phyloP scores from a whole-genome alignment of 2,113 vertebrate species.

The Anoura caudifer region DNA sequence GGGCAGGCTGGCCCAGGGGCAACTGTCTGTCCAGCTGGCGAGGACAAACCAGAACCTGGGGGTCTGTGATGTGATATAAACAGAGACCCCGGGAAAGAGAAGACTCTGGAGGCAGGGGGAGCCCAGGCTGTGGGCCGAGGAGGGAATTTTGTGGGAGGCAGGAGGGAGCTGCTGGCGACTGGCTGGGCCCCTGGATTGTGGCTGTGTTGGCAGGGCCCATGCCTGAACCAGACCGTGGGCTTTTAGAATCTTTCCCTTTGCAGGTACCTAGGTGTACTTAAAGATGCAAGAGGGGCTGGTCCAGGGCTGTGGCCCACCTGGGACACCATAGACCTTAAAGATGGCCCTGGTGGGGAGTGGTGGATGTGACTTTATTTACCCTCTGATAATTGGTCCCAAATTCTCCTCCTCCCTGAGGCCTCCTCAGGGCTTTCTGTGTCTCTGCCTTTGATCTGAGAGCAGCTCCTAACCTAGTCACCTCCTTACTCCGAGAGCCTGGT shows the following conservation, averaged over 20 bases:
- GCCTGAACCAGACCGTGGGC: not conserved
- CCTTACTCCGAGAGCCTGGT: fast-evolving
- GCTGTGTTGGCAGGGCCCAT: not conserved
- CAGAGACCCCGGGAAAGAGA: fast-evolving
- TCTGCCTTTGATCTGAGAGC: not conserved
- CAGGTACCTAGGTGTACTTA: not conserved
- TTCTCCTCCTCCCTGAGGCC: not conserved
- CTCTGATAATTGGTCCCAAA: not conserved
- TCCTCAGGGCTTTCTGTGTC: not conserved
- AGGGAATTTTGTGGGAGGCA: not conserved
- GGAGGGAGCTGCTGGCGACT: not conserved
- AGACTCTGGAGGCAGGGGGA: not conserved
- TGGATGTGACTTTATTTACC: not conserved
- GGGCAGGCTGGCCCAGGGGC: too few species aligned
- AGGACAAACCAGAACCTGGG: not conserved
- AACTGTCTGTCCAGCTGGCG: not conserved
- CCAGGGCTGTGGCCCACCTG: not conserved
- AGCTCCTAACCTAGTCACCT: not conserved
- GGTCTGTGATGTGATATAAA: not conserved
- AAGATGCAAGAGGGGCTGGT: not conserved
- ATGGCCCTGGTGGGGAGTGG: fast-evolving
- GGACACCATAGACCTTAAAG: not conserved
- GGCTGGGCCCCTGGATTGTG: not conserved
- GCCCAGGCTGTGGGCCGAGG: not conserved
- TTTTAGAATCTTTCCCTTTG: not conserved